Evolutionary conservation across 2,888 invertebrate species (phyloP), one percentile per base, ranked within the genome.

Genomic region (Nasonia oneida): DNA sequence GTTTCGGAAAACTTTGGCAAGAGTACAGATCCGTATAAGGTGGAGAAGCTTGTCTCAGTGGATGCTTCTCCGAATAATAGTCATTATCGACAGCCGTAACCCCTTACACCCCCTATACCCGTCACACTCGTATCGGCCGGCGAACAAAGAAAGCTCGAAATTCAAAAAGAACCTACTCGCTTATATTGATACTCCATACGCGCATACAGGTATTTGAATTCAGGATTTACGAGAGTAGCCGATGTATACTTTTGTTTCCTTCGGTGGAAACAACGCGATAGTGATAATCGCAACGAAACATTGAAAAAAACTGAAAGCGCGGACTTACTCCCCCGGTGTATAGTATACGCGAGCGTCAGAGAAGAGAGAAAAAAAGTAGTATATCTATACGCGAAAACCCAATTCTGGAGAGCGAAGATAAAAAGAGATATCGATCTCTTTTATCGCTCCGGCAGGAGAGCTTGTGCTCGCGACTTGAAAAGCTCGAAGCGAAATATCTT

Each of bases 381-480:
- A 29, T 37, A 50, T 29, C 10, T 57, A 39, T 14, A 67, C 29
- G 10, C 18, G 73, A 61, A 71, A 80, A 53, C 67, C 50, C 18
- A 79, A 74, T 78, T 73, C 74, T 39, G 61, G n/a, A 77, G 50
- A 74, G 37, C 74, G 29, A 79, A 79, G 37, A 50, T 37, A 84
- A 75, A 80, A 83, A 23, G 42, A 79, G 42, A 67, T 80, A 74
- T 84, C 80, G 74, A 84, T 84, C 79, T 84, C 33, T 74, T 79
- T 84, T 79, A 84, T 84, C 64, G 74, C 74, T 29, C 18, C n/a
- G 33, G n/a, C 53, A 83, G 29, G 29, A 77, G 33, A 14, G 57
- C 50, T 64, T 33, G 5, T 39, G 39, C 53, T 39, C 15, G 3
- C 50, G 42, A 84, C 33, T 80, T 80, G 29, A 80, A 84, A 79